Conservation (phyloP, 2,797 vertebrate genomes). For the Luscinia megarhynchos region DNA sequence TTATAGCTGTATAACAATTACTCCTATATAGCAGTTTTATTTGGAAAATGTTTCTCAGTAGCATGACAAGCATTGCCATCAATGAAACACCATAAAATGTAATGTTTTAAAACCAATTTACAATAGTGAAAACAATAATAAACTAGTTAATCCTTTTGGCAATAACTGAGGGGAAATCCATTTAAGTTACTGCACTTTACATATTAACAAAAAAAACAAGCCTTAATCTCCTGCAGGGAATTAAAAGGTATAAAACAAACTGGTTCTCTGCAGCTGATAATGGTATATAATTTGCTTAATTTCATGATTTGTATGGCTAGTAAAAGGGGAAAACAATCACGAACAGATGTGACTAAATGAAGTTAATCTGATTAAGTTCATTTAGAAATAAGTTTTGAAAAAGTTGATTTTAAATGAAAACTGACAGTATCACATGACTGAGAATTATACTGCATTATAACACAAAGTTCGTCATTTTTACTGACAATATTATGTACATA, state of each 20-base stretch:
- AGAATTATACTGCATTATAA: slow-evolving; percentile 30
- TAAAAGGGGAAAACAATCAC: slow-evolving; percentile 70
- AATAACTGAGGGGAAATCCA: slow-evolving; percentile 63
- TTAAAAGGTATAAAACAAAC: slow-evolving; percentile 75
- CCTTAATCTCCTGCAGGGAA: slow-evolving; percentile 65
- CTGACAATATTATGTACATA: neutral
- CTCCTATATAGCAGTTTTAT: neutral
- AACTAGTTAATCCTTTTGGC: slow-evolving; percentile 62
- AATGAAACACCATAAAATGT: slow-evolving; percentile 57
- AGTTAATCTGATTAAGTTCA: slow-evolving; percentile 78
- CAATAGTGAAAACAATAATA: slow-evolving; percentile 66
- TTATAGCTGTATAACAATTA: slow-evolving; percentile 28
- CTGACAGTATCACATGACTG: slow-evolving; percentile 57
- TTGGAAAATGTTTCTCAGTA: slow-evolving; percentile 36
- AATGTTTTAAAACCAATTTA: slow-evolving; percentile 66
- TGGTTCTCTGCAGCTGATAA: slow-evolving; percentile 72
- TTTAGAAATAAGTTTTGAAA: slow-evolving; percentile 80
- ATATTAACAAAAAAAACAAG: slow-evolving; percentile 68
- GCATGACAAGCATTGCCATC: slow-evolving; percentile 11
- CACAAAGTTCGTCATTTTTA: neutral
- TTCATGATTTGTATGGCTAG: slow-evolving; percentile 74
- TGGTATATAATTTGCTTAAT: slow-evolving; percentile 76
- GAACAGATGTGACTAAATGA: slow-evolving; percentile 74
- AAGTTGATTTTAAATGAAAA: slow-evolving; percentile 79
- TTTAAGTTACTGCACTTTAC: slow-evolving; percentile 62